A percentile compares a stretch with the other conserved stretches of the same genome.
Evolutionary conservation across 2,113 vertebrate genomes (phyloP).

Genomic region (Pelecanus crispus): DNA sequence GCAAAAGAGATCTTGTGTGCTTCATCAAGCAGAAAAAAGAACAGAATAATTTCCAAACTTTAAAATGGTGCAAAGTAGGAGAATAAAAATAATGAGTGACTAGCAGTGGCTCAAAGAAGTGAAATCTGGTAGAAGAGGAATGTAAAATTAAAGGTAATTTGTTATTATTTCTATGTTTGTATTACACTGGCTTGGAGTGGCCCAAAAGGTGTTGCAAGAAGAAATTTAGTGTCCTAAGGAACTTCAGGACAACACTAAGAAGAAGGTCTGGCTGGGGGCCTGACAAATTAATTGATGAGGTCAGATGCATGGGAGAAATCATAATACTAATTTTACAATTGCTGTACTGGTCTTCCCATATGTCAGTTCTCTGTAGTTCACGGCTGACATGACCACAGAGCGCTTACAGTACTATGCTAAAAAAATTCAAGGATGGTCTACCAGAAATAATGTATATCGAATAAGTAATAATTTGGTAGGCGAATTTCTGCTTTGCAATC

Average conservation of each 20-base stretch:
- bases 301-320: neutral
- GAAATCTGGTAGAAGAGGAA: neutral
- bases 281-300: neutral
- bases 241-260: neutral
- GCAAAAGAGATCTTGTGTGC: neutral
- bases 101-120: neutral
- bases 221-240: neutral
- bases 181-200: neutral
- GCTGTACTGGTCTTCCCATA: neutral
- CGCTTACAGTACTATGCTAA: neutral
- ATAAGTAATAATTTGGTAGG: neutral
- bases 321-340: neutral
- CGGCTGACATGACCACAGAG: neutral
- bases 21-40: neutral
- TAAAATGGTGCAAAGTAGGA: neutral
- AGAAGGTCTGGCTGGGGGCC: neutral
- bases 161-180: neutral
- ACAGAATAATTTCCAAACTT: neutral
- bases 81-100: neutral
- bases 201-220: neutral
- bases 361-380: neutral
- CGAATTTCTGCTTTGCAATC: neutral
- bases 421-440: neutral
- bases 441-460: neutral
- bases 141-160: neutral